A percentile compares a stretch with the other conserved stretches of the same genome.
These are phyloP conservation scores for Myiothlypis chrysogaster DNA, from an alignment of 2,797 vertebrate genomes.

Conservation along the genomic window DNA sequence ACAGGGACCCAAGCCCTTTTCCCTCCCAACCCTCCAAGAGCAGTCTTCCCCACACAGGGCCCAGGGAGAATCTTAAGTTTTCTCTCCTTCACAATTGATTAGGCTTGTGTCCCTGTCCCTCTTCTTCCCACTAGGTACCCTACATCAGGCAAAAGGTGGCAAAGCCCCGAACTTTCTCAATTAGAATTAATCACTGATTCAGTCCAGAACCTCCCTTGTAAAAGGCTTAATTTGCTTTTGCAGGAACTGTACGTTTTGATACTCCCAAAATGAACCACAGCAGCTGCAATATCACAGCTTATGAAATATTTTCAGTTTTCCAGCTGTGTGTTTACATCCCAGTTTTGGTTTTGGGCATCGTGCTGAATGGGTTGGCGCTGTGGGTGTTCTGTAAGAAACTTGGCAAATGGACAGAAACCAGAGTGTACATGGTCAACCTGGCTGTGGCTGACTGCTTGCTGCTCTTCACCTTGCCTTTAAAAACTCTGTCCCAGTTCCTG, in stretches of 20 bases:
- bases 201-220: background rate
- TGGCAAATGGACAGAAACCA: constrained; percentile 55
- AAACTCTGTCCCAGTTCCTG: constrained; percentile 44
- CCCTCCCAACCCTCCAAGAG: accelerated
- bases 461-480: constrained; percentile 80
- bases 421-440: constrained; percentile 64
- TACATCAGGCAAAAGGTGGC: background rate
- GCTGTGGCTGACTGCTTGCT: constrained; percentile 67
- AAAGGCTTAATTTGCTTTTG: constrained; percentile 20
- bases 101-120: background rate
- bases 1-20: background rate
- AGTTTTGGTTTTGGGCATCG: constrained; percentile 18
- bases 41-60: accelerated
- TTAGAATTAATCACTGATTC: background rate
- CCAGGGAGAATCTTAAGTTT: background rate
- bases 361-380: constrained; percentile 30
- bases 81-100: background rate
- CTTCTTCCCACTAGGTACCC: background rate
- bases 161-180: background rate
- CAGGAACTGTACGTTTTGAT: background rate
- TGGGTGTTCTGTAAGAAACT: constrained; percentile 63
- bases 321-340: constrained; percentile 50
- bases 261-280: background rate
- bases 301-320: background rate
- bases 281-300: background rate